Evolutionary conservation across 2,797 vertebrate genomes (phyloP).

Genomic region (Garrulus glandarius): DNA sequence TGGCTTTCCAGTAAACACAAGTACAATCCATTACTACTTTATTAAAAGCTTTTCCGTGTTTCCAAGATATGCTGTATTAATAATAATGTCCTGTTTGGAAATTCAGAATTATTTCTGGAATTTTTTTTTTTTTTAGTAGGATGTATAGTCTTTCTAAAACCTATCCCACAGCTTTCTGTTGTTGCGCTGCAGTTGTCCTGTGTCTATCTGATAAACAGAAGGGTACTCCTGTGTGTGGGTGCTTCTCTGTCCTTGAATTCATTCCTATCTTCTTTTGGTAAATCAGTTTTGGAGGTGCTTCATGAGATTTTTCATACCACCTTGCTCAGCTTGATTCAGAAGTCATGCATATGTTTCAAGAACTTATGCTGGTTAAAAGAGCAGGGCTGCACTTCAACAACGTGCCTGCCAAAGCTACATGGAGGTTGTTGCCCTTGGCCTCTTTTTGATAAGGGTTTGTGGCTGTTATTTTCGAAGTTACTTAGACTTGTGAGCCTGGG

Average conservation of each 20-base stretch:
- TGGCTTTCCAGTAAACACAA: neutral
- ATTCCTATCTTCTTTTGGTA: fast-evolving
- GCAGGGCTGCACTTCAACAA: neutral
- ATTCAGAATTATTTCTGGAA: neutral
- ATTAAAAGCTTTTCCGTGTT: neutral
- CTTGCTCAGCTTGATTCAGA: neutral
- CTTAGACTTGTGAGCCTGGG: neutral
- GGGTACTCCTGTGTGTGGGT: neutral
- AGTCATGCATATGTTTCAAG: neutral
- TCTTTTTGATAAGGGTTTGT: neutral
- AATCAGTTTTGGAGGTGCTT: neutral
- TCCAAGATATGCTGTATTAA: neutral
- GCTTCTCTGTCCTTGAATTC: neutral
- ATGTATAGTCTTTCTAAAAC: neutral
- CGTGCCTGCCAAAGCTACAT: fast-evolving
- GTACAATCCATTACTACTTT: neutral
- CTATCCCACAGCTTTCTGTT: neutral
- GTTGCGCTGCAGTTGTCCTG: neutral
- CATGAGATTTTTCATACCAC: fast-evolving
- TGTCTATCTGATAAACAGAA: neutral
- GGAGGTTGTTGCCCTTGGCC: neutral
- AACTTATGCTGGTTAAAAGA: neutral
- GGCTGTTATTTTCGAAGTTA: neutral
- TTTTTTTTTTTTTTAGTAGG: neutral
- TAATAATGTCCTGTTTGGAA: neutral